Percentiles rank a stretch among this genome's conserved stretches.
Evolutionary conservation across 2,888 invertebrate species (phyloP).

Genomic region (Cylloceria caligata): DNA sequence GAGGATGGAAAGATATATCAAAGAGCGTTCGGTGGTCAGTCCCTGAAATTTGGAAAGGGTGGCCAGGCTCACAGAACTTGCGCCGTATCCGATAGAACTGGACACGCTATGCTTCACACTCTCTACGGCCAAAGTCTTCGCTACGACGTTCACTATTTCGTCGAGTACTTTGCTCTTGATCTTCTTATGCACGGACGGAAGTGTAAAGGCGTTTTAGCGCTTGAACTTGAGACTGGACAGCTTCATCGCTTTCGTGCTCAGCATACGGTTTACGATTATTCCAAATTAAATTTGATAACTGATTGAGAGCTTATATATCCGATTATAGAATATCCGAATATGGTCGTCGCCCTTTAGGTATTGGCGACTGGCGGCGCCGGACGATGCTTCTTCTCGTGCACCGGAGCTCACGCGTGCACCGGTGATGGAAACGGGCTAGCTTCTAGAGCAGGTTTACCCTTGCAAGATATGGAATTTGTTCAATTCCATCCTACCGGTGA

Average conservation of each 20-base stretch:
- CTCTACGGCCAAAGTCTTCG: constrained; percentile 89
- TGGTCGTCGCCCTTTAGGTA: constrained; percentile 68
- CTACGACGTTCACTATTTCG: constrained; percentile 89
- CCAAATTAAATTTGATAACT: too few relatives aligned
- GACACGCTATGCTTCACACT: constrained; percentile 89
- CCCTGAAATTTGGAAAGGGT: constrained; percentile 89
- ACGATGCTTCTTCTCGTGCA: constrained; percentile 95
- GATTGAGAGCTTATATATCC: too few relatives aligned
- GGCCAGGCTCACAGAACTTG: constrained; percentile 88
- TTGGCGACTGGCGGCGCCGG: constrained; percentile 80
- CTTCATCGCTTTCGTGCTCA: constrained; percentile 89
- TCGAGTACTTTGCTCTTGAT: constrained; percentile 90
- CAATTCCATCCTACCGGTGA: constrained; percentile 99
- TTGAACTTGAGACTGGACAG: constrained; percentile 89
- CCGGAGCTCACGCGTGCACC: constrained; percentile 99
- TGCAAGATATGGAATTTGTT: constrained; percentile 99
- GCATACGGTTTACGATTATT: constrained; percentile 76
- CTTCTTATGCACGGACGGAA: constrained; percentile 88
- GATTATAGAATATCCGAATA: too few relatives aligned
- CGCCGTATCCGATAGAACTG: constrained; percentile 90
- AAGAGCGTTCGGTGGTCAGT: constrained; percentile 90
- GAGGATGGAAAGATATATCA: constrained; percentile 90
- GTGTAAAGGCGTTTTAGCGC: constrained; percentile 88
- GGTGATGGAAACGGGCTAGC: constrained; percentile 98
- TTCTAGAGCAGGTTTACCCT: constrained; percentile 95